Evolutionary conservation across 2,888 invertebrate species (phyloP), one percentile per base, ranked within the genome.

Genomic region (Gymnosoma rotundatum): DNA sequence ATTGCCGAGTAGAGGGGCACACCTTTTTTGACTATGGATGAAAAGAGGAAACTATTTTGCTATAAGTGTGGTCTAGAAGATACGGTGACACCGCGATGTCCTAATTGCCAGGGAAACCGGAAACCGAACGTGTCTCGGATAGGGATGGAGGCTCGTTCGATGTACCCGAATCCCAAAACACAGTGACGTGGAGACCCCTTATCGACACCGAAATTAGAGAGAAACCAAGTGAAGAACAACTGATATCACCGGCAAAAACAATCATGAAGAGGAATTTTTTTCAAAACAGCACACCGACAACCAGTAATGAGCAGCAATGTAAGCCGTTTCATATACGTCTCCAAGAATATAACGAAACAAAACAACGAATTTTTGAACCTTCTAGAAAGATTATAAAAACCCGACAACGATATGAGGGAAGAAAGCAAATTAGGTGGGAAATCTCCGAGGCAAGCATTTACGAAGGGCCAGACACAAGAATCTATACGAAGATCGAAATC

Each of bases 21-120:
- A 42, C 42, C 4, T 61, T 42, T 2, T 9, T 38, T 5, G 66
- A 66, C 1, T 20, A 4, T 4, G 36, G 66, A 52, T 1, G 36
- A 66, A 20, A 64, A 9, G 2, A 20, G 48, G 16, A 21, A n/a
- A 10, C n/a, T 48, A 3, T 50, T 64, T n/a, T 64, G 64, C 25
- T 64, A 25, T 32, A 64, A 50, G 16, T 64, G 64, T 18, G 64
- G 64, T n/a, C 8, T 16, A 10, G 48, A 21, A 64, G 12, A 50
- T 10, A 32, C 48, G 0, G 64, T 64, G 4, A 64, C 48, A 10
- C 66, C 50, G 0, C 10, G 8, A 42, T 61, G 61, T 20, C 61
- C 61, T 0, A 20, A 3, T 8, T 61, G 61, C 8, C 61, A 61
- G 61, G 61, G 61, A 61, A 61, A 61, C 42, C 12, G 6, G 2